A percentile compares a stretch with the other conserved stretches of the same genome.
phyloP scores from a whole-genome alignment of 2,797 vertebrate genomes.

The Microctenopoma lineatum region DNA sequence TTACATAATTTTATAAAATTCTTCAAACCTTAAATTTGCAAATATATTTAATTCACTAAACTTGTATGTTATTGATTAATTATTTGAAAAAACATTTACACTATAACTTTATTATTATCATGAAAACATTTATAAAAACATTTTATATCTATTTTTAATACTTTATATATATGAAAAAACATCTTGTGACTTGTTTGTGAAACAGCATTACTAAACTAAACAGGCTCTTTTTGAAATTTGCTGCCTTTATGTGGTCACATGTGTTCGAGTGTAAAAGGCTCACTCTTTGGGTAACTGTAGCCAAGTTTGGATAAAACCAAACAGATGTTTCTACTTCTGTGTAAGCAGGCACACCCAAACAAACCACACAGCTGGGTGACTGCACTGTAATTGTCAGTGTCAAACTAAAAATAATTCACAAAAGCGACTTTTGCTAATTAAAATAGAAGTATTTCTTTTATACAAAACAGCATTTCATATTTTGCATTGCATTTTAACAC shows the following conservation, averaged over 20 bases:
- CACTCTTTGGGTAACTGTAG: conserved; percentile 51
- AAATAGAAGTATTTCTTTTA: conserved; percentile 53
- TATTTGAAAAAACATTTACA: not conserved
- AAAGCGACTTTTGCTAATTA: conserved; percentile 56
- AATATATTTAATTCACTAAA: not conserved
- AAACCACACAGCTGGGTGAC: conserved; percentile 78
- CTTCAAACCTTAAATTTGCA: not conserved
- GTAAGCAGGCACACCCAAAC: conserved; percentile 80
- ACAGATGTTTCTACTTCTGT: conserved; percentile 83
- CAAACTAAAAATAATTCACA: conserved; percentile 74
- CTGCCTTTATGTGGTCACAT: conserved; percentile 78
- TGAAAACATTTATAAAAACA: not conserved
- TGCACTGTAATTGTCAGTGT: conserved; percentile 76
- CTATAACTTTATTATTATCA: not conserved
- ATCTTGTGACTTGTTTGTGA: conserved; percentile 33
- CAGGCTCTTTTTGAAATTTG: conserved; percentile 50
- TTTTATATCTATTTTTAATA: not conserved
- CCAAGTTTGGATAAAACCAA: conserved; percentile 66
- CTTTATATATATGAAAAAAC: not conserved
- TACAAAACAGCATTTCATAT: conserved; percentile 35
- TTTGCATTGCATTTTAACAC: conserved; percentile 16
- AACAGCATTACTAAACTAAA: conserved; percentile 46
- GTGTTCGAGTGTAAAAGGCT: conserved; percentile 62
- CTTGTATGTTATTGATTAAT: not conserved
- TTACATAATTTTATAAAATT: not conserved